These are phyloP conservation scores for Acleris holmiana DNA, from an alignment of 2,888 invertebrate species.

Conservation along the genomic window DNA sequence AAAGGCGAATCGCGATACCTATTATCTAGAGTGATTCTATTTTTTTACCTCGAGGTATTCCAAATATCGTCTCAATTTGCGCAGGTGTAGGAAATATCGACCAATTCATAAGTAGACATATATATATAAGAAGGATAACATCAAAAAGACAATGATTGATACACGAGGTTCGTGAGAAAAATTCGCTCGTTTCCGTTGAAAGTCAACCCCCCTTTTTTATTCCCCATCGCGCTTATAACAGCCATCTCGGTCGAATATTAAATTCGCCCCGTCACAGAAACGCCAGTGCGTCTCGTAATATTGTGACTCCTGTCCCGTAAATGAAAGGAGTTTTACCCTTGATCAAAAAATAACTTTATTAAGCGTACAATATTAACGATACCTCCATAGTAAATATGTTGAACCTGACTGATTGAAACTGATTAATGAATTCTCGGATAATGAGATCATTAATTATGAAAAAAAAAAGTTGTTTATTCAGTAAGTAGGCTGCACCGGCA, in stretches of 20 bases:
- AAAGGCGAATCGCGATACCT: conserved; percentile 43
- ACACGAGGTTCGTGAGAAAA: conserved; percentile 54
- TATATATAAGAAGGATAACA: conserved; percentile 49
- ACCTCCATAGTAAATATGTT: too few relatives aligned
- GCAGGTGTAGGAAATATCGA: conserved; percentile 44
- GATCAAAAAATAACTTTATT: neutral
- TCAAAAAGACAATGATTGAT: conserved; percentile 69
- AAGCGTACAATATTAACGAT: conserved; percentile 10
- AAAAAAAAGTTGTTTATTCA: too few relatives aligned
- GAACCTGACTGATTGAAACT: too few relatives aligned
- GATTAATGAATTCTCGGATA: too few relatives aligned
- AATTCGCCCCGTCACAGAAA: conserved; percentile 71
- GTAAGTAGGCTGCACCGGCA: too few relatives aligned
- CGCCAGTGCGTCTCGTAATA: conserved; percentile 64
- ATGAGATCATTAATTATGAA: too few relatives aligned
- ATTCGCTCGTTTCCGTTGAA: conserved; percentile 56
- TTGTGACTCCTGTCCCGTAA: conserved; percentile 63
- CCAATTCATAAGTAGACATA: conserved; percentile 10
- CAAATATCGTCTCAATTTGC: conserved; percentile 9
- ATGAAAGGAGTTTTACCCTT: conserved; percentile 32
- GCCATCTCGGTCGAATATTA: conserved; percentile 71
- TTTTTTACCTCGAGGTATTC: conserved; percentile 4
- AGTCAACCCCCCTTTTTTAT: conserved; percentile 43
- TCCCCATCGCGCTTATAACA: conserved; percentile 54
- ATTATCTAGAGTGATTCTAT: conserved; percentile 42